Evolutionary conservation across 2,113 vertebrate species (phyloP), one percentile per base, ranked within the genome.

Genomic region (Xiphophorus couchianus): DNA sequence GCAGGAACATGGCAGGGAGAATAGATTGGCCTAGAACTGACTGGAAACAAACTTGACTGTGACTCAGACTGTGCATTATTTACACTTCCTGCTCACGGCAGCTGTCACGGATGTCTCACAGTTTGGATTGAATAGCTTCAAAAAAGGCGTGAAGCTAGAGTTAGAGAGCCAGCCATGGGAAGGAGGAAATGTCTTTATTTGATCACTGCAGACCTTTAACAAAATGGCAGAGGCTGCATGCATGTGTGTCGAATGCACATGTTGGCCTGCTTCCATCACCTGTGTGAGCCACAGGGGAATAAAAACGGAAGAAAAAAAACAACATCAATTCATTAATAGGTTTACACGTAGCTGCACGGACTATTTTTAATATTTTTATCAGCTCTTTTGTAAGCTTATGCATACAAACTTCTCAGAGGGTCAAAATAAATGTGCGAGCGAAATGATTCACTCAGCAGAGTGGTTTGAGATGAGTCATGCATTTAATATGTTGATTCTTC

Each of bases 1-100:
- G 79, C 69, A 64, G 74, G 54, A 78, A 70, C 48, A 74, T 68
- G 81, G 61, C 76, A 67, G 35, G 63, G 71, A 80, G 75, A 87
- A 81, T 87, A 64, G 75, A 90, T 84, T 86, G 84, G 76, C 79
- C 74, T 42, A 1, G 48, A 80, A 84, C 82, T 74, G 82, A 90
- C 84, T 80, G 72, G 77, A 86, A 76, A 77, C 73, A 82, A 87
- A 68, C 82, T 74, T 27, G 69, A 73, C 61, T 77, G 75, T 73
- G 85, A 86, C 75, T 86, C 73, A 80, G 76, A 69, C 62, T 74
- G 75, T 89, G 86, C 86, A 92, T 91, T 93, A 92, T 92, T 93
- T 90, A 90, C 87, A 86, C 89, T 84, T 79, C 83, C 83, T 85
- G 87, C 83, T 90, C 78, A 72, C 42, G 67, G 73, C 88, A 85